Base-by-base conservation (phyloP, 2,113 vertebrate species). In the Fukomys damarensis region DNA sequence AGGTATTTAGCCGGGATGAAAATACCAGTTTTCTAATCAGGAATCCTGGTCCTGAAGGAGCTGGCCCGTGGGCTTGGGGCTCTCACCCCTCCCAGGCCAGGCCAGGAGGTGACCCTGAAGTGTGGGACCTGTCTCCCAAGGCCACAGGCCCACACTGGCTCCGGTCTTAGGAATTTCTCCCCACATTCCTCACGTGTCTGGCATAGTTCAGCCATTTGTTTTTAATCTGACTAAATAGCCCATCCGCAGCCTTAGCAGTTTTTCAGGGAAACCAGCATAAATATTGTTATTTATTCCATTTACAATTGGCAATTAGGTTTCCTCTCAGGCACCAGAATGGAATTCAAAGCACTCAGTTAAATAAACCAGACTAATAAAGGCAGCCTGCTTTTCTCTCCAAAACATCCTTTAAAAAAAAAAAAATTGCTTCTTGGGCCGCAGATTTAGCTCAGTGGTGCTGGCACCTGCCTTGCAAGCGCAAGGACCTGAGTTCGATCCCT, bases 221-320 rank as follows among this genome's bases (percentile, higher is more conserved):
- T 97, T 93, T 95, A 46, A 92, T 95, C n/a, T 41, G 56, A 93
- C 91, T 91, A 86, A 95, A 93, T 38, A 90, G 93, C 79, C 94
- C 94, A 41, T 92, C 89, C 81, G 58, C 46, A 94, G 89, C 59
- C 72, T 59, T 93, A 66, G n/a, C 90, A 72, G 9, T 80, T 87
- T 93, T 96, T 94, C 61, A 92, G 89, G 89, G 82, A 95, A 97
- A 85, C 49, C 49, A 54, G 65, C 56, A 72, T 95, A 97, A 96
- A 96, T 94, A 95, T 95, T 93, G 79, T 96, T 96, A 93, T 97
- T 97, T 97, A 94, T 94, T 65, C 77, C 65, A 65, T 66, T 95
- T 93, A 91, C 43, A 68, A 88, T 81, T 81, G 76, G 89, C 86
- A 96, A 49, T 96, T 93, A 97, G 89, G 79, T 95, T 86, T 88